Evolutionary conservation across 2,113 vertebrate species (phyloP).

Genomic region (Seriola aureovittata): DNA sequence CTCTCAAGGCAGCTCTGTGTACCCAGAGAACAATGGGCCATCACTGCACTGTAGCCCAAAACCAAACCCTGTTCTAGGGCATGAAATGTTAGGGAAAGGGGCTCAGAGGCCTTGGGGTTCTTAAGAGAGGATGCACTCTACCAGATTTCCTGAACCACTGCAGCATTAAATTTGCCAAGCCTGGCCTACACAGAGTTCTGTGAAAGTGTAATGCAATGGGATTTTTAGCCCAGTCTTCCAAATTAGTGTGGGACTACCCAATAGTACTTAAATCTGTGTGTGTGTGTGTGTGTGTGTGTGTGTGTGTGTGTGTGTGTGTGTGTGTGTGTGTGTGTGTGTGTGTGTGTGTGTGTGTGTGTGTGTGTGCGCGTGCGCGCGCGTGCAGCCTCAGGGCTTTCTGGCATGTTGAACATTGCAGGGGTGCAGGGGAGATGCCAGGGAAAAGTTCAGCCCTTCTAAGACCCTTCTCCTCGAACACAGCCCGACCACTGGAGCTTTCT

Average conservation of each 20-base stretch:
- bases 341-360: constrained; percentile 17
- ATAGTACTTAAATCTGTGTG: constrained; percentile 8
- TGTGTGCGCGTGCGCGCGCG: background rate
- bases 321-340: constrained; percentile 8
- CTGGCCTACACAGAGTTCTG: constrained; percentile 14
- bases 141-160: constrained; percentile 49
- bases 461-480: constrained; percentile 62
- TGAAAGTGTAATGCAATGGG: constrained; percentile 6
- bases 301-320: background rate
- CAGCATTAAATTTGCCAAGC: constrained; percentile 27
- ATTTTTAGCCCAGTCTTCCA: constrained; percentile 20
- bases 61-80: constrained; percentile 33
- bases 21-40: constrained; percentile 58
- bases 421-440: constrained; percentile 59
- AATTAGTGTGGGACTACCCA: constrained; percentile 17
- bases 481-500: constrained; percentile 52
- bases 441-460: constrained; percentile 56
- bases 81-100: constrained; percentile 45
- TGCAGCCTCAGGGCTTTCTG: constrained; percentile 43
- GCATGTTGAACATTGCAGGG: constrained; percentile 63
- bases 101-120: constrained; percentile 29
- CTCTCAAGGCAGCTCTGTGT: constrained; percentile 56
- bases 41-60: constrained; percentile 42
- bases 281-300: constrained; percentile 2
- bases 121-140: constrained; percentile 37